Evolutionary conservation across 2,113 vertebrate genomes (phyloP).

Genomic region (Nyctereutes procyonoides): DNA sequence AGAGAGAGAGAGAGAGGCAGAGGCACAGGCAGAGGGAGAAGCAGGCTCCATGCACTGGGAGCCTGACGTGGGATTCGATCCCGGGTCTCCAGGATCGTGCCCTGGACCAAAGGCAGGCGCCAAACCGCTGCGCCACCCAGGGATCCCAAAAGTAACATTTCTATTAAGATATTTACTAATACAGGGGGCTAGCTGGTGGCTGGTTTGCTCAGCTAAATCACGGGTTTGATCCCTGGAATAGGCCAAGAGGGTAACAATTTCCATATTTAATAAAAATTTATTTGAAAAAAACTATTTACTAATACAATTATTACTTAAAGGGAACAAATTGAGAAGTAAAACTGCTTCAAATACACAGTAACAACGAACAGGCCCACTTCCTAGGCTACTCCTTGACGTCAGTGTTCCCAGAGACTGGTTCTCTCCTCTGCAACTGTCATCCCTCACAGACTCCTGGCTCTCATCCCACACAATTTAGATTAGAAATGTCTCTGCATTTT

Average conservation of each 20-base stretch:
- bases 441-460: neutral
- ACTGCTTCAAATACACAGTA: neutral
- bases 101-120: no score
- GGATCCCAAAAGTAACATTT: neutral
- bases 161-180: neutral
- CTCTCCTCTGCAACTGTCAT: neutral
- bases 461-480: neutral
- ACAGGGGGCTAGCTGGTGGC: neutral
- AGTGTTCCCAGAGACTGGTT: neutral
- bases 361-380: neutral
- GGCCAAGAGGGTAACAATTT: neutral
- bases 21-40: no score
- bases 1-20: no score
- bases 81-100: no score
- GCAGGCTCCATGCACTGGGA: no score
- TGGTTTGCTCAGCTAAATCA: neutral
- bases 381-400: neutral
- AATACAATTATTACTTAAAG: neutral
- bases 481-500: neutral
- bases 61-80: no score
- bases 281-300: neutral
- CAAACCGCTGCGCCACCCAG: no score
- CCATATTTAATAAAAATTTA: neutral
- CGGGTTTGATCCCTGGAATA: neutral
- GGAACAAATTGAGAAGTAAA: conserved; percentile 6